These are phyloP conservation scores for Jaculus jaculus DNA, from an alignment of 2,113 vertebrate genomes.

Conservation along the genomic window DNA sequence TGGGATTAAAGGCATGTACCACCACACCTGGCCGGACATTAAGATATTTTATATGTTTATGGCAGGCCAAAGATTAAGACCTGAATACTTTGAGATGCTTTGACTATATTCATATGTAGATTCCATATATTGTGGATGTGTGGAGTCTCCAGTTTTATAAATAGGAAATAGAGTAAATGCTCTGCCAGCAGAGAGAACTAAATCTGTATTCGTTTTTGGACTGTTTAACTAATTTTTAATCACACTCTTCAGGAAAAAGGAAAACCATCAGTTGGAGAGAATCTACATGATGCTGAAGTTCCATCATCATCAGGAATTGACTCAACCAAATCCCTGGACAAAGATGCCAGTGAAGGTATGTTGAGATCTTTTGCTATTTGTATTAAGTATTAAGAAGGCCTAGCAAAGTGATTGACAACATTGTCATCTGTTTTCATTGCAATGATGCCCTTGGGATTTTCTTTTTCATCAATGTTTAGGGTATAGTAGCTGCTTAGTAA, in stretches of 20 bases:
- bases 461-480: neutral
- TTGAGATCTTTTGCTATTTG: neutral
- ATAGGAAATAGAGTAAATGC: neutral
- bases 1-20: no score
- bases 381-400: neutral
- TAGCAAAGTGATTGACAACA: neutral
- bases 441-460: neutral
- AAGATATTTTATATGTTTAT: neutral
- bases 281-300: slow-evolving; percentile 78
- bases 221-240: slow-evolving; percentile 34
- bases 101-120: neutral
- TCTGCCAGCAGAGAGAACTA: neutral
- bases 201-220: neutral
- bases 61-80: neutral
- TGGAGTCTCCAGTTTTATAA: neutral
- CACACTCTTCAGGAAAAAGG: slow-evolving; percentile 77
- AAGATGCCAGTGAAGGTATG: slow-evolving; percentile 81
- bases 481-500: neutral
- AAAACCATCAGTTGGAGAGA: slow-evolving; percentile 77
- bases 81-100: neutral
- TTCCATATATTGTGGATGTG: neutral
- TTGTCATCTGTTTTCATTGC: neutral
- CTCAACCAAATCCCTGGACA: slow-evolving; percentile 72
- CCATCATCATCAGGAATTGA: slow-evolving; percentile 84
- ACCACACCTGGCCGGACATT: no score